Percentiles rank a stretch among this genome's conserved stretches.
Conservation (phyloP, 1,140 invertebrate species). For the Drosophila sucinea region DNA sequence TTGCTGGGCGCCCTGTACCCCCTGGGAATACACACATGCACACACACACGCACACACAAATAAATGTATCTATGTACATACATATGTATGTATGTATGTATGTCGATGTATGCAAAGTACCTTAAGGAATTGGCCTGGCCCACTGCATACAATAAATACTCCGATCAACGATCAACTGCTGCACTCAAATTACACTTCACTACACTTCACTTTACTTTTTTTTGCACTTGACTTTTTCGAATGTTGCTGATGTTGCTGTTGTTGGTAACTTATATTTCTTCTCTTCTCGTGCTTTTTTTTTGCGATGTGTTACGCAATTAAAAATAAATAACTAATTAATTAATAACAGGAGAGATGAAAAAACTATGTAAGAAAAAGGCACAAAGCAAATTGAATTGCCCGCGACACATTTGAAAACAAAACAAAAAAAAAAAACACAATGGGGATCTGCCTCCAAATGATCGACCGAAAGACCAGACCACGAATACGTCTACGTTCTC, state of each 20-base stretch:
- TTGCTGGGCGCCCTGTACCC: slow-evolving; percentile 22
- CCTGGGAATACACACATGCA: neutral
- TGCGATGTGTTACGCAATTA: slow-evolving; percentile 55
- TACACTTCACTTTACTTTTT: slow-evolving; percentile 59
- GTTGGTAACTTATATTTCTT: slow-evolving; percentile 3
- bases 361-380: slow-evolving; percentile 19
- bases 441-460: slow-evolving; percentile 19
- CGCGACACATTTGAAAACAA: slow-evolving; percentile 50
- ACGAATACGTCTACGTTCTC: slow-evolving; percentile 9
- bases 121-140: slow-evolving; percentile 9
- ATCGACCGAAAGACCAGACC: slow-evolving; percentile 12
- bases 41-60: too few relatives aligned
- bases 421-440: slow-evolving; percentile 30
- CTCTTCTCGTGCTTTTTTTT: slow-evolving; percentile 22
- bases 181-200: slow-evolving; percentile 33
- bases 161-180: slow-evolving; percentile 2
- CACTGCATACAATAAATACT: neutral
- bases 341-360: slow-evolving; percentile 27
- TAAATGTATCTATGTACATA: neutral
- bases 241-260: slow-evolving; percentile 11
- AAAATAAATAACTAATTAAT: slow-evolving; percentile 46
- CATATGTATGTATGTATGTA: neutral
- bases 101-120: slow-evolving; percentile 1
- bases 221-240: slow-evolving; percentile 46
- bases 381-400: slow-evolving; percentile 46